These are phyloP conservation scores for Zoanthus sociatus DNA, from an alignment of 92 coral and sea anemone genomes.

Conservation along the genomic window DNA sequence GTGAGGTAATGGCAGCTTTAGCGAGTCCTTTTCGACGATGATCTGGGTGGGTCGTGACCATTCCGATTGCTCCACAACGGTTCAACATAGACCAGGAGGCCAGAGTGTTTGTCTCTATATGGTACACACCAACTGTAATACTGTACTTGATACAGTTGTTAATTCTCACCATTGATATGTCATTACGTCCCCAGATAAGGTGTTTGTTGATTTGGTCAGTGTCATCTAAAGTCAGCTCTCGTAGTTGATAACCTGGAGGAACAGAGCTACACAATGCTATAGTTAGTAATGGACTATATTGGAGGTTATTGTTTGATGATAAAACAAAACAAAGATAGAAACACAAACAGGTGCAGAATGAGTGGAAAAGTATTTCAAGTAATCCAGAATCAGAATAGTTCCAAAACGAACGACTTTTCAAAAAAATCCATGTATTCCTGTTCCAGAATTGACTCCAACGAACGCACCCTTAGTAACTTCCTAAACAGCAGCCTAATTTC, in stretches of 20 bases:
- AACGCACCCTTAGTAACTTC: too few relatives aligned
- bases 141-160: slow-evolving; percentile 42
- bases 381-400: too few relatives aligned
- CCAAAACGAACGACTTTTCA: too few relatives aligned
- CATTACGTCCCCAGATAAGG: slow-evolving; percentile 34
- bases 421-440: too few relatives aligned
- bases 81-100: slow-evolving; percentile 48
- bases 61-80: slow-evolving; percentile 34
- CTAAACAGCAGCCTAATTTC: too few relatives aligned
- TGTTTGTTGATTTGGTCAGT: slow-evolving; percentile 19
- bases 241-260: slow-evolving; percentile 37
- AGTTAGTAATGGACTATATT: too few relatives aligned
- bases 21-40: slow-evolving; percentile 57
- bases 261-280: slow-evolving; percentile 13
- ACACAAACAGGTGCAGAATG: too few relatives aligned
- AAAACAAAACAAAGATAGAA: too few relatives aligned
- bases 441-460: too few relatives aligned
- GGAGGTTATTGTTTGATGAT: too few relatives aligned
- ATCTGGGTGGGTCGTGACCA: slow-evolving; percentile 32
- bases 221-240: slow-evolving; percentile 19
- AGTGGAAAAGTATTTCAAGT: too few relatives aligned
- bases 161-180: slow-evolving; percentile 23
- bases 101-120: slow-evolving; percentile 33
- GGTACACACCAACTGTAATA: slow-evolving; percentile 48
- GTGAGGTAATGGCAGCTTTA: slow-evolving; percentile 34